Evolutionary conservation across 2,797 vertebrate genomes (phyloP).

Genomic region (Sebastes dallii): DNA sequence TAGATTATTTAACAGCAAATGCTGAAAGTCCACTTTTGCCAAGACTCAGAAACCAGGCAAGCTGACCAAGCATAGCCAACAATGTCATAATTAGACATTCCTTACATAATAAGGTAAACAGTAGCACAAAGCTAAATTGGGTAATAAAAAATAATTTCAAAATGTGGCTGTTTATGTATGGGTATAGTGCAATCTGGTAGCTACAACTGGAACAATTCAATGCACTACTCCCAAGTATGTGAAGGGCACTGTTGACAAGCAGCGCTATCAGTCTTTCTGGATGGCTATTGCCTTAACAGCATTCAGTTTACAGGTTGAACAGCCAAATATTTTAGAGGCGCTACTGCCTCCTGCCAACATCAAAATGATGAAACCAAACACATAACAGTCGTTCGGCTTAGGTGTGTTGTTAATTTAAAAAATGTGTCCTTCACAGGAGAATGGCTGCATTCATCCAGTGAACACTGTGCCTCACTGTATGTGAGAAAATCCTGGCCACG

Average conservation of each 20-base stretch:
- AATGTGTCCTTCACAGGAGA: slow-evolving; percentile 7
- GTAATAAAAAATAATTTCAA: slow-evolving; percentile 3
- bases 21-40: slow-evolving; percentile 53
- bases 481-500: background rate
- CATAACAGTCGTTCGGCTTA: background rate
- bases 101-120: slow-evolving; percentile 47
- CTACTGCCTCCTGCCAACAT: background rate
- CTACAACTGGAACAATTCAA: slow-evolving; percentile 9
- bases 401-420: slow-evolving; percentile 2
- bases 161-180: background rate
- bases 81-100: slow-evolving; percentile 26
- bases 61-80: slow-evolving; percentile 28
- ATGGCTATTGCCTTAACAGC: background rate
- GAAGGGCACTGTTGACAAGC: background rate
- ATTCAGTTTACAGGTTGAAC: background rate
- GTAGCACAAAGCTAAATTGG: slow-evolving; percentile 4
- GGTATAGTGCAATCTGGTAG: background rate
- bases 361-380: background rate
- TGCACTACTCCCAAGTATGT: background rate
- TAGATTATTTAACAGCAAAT: slow-evolving; percentile 60
- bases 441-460: background rate
- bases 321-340: slow-evolving; percentile 4
- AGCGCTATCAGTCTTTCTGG: background rate
- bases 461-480: background rate
- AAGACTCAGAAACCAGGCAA: slow-evolving; percentile 30